A percentile compares a stretch with the other conserved stretches of the same genome.
These are phyloP conservation scores for Numenius phaeopus DNA, from an alignment of 2,797 vertebrate species.

Conservation along the genomic window DNA sequence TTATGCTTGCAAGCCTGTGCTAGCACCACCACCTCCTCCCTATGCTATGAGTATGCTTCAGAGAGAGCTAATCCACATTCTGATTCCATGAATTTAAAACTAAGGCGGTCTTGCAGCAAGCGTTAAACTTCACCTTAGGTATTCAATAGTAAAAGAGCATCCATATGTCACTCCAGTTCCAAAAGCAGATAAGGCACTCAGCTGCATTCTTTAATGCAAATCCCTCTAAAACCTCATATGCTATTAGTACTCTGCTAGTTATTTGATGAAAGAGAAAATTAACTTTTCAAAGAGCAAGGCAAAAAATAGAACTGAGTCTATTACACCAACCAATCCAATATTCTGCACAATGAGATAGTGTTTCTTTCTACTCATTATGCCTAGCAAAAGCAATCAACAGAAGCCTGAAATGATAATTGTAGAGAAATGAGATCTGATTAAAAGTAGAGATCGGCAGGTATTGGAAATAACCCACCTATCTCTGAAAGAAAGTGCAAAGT, in stretches of 20 bases:
- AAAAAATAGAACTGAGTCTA: slow-evolving; percentile 72
- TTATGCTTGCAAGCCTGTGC: not conserved
- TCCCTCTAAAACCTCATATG: slow-evolving; percentile 73
- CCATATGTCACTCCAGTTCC: slow-evolving; percentile 66
- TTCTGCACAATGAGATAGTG: slow-evolving; percentile 74
- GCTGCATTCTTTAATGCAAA: slow-evolving; percentile 74
- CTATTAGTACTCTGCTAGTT: slow-evolving; percentile 70
- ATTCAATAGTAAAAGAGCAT: slow-evolving; percentile 57
- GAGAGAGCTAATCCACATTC: slow-evolving; percentile 37
- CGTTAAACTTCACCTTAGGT: slow-evolving; percentile 62
- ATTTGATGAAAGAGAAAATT: slow-evolving; percentile 79
- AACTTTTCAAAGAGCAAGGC: slow-evolving; percentile 71
- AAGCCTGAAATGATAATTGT: slow-evolving; percentile 74
- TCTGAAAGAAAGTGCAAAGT: slow-evolving; percentile 31
- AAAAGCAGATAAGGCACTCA: slow-evolving; percentile 71
- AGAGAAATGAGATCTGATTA: slow-evolving; percentile 75
- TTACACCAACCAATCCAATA: slow-evolving; percentile 74
- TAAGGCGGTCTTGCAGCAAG: slow-evolving; percentile 35
- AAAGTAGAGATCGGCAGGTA: slow-evolving; percentile 66
- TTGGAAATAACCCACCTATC: slow-evolving; percentile 49
- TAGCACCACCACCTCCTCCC: not conserved
- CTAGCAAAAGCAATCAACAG: slow-evolving; percentile 71
- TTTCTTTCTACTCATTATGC: slow-evolving; percentile 70
- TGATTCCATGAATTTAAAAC: slow-evolving; percentile 58
- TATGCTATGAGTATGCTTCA: not conserved